phyloP scores from a whole-genome alignment of 2,888 invertebrate species.

The Hydropsyche betteni region DNA sequence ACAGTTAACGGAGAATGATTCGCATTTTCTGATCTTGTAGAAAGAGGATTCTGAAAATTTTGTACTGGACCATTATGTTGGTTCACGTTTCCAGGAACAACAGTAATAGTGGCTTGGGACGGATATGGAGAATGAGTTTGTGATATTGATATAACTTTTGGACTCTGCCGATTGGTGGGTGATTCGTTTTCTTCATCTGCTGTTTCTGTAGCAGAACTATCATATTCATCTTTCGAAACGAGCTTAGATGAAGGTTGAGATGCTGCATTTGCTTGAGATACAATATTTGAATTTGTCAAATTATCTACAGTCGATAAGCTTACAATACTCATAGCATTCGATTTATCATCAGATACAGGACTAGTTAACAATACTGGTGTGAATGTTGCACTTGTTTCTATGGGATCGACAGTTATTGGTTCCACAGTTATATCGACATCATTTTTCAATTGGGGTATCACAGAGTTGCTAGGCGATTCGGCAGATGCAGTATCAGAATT shows the following conservation, averaged over 20 bases:
- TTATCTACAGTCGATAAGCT: conserved; percentile 54
- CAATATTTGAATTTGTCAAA: conserved; percentile 49
- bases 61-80: conserved; percentile 54
- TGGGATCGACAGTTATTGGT: conserved; percentile 38
- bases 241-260: conserved; percentile 55
- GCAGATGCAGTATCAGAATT: conserved; percentile 76
- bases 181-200: conserved; percentile 85
- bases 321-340: conserved; percentile 52
- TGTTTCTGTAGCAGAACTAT: conserved; percentile 82
- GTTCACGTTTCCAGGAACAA: conserved; percentile 54
- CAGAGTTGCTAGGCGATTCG: conserved; percentile 60
- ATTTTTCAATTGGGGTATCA: conserved; percentile 53
- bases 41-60: conserved; percentile 53
- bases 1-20: conserved; percentile 73
- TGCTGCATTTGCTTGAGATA: conserved; percentile 53
- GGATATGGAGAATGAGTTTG: conserved; percentile 44
- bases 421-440: conserved; percentile 42
- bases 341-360: conserved; percentile 30
- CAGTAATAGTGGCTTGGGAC: conserved; percentile 60
- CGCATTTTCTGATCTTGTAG: conserved; percentile 56
- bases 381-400: conserved; percentile 16
- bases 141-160: conserved; percentile 57
- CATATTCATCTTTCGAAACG: conserved; percentile 70
- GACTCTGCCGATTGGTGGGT: conserved; percentile 67
- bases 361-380: conserved; percentile 27